Conservation (phyloP, 2,113 vertebrate species). For the Zapus hudsonius region DNA sequence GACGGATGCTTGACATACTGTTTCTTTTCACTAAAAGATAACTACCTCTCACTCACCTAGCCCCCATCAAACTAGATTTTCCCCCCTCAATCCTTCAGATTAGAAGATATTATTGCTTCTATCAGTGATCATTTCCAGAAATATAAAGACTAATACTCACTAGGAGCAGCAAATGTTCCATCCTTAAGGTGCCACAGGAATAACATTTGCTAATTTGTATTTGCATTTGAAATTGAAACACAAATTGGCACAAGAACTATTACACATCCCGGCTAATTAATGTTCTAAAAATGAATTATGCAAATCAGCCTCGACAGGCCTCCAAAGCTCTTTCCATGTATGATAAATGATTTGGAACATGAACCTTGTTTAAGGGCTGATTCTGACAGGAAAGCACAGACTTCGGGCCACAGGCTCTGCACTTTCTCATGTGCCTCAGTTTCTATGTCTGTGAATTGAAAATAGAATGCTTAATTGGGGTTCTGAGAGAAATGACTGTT, state of each 20-base stretch:
- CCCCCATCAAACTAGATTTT: not conserved
- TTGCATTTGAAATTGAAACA: constrained; percentile 83
- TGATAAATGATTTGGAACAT: constrained; percentile 69
- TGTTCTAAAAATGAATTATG: constrained; percentile 87
- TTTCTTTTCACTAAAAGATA: constrained; percentile 44
- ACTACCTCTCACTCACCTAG: not conserved
- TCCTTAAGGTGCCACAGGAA: constrained; percentile 77
- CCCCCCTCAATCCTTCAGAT: not conserved
- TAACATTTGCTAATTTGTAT: constrained; percentile 81
- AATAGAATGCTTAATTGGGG: not conserved
- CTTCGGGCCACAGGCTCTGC: not conserved
- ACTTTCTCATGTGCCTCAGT: not conserved
- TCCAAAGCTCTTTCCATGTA: constrained; percentile 75
- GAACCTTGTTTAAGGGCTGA: constrained; percentile 55
- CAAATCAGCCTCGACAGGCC: constrained; percentile 81
- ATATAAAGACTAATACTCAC: constrained; percentile 65
- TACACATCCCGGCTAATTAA: constrained; percentile 84
- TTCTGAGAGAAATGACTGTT: not conserved
- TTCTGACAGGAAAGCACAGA: not conserved
- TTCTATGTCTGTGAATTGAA: not conserved
- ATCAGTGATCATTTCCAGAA: constrained; percentile 55
- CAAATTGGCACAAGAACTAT: constrained; percentile 84
- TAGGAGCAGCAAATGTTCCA: constrained; percentile 44
- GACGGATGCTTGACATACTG: not conserved
- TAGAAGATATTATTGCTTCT: constrained; percentile 43